Evolutionary conservation across 1,140 invertebrate genomes (phyloP).

Genomic region (Rhopalosiphum maidis): DNA sequence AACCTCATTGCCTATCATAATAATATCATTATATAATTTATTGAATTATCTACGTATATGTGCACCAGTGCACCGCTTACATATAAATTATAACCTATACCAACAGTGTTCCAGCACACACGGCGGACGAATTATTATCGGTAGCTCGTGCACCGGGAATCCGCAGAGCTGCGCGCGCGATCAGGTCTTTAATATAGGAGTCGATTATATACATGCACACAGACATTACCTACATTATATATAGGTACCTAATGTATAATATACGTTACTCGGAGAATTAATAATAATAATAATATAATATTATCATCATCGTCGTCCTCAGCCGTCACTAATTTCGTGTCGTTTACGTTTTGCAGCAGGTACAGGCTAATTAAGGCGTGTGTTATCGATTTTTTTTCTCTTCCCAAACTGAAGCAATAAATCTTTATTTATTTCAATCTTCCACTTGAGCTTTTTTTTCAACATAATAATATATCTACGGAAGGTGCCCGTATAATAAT

Average conservation of each 20-base stretch:
- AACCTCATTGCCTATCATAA: background rate
- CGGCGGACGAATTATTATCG: background rate
- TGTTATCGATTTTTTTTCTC: background rate
- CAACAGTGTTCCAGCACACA: background rate
- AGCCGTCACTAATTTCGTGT: background rate
- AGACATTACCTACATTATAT: background rate
- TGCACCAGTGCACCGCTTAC: background rate
- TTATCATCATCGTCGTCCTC: background rate
- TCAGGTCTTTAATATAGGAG: background rate
- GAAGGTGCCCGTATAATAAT: background rate
- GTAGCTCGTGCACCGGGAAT: background rate
- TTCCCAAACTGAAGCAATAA: background rate
- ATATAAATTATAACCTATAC: background rate
- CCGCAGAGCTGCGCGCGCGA: background rate
- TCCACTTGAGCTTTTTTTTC: background rate
- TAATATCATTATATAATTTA: background rate
- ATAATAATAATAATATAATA: slow-evolving; percentile 4
- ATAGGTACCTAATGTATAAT: background rate
- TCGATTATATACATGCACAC: slow-evolving; percentile 4
- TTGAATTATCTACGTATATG: background rate
- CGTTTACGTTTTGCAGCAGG: background rate
- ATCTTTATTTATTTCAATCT: background rate
- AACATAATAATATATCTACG: background rate
- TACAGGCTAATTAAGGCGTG: background rate
- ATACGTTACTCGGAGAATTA: background rate